Conservation (phyloP, 1,140 invertebrate genomes). For the Cepaea nemoralis region DNA sequence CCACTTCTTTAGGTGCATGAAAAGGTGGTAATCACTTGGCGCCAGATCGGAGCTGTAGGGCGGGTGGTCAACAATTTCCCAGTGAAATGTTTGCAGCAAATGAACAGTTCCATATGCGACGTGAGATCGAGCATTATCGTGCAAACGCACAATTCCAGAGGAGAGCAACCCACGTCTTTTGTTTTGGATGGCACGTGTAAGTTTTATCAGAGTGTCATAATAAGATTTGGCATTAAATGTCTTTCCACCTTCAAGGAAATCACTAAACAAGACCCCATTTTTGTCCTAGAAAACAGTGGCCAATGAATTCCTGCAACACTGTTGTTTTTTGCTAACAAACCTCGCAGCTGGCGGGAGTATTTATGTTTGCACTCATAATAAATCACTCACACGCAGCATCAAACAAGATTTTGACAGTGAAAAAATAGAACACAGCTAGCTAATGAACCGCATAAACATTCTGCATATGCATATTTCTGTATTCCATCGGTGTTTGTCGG, state of each 20-base stretch:
- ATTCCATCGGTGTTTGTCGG: too few species aligned
- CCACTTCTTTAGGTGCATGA: not conserved
- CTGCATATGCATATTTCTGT: too few species aligned
- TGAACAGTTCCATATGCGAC: not conserved
- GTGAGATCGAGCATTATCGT: not conserved
- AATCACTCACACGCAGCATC: too few species aligned
- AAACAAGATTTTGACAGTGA: too few species aligned
- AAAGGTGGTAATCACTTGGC: not conserved
- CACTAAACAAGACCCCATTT: not conserved
- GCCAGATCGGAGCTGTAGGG: not conserved
- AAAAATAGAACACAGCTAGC: too few species aligned
- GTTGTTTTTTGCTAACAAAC: too few species aligned
- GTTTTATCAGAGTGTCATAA: not conserved
- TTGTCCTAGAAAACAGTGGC: not conserved
- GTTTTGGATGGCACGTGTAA: too few species aligned
- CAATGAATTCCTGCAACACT: too few species aligned
- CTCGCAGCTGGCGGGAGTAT: too few species aligned
- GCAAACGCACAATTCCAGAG: not conserved
- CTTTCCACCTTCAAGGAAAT: not conserved
- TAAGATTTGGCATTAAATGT: not conserved
- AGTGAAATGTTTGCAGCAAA: not conserved
- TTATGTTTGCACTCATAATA: too few species aligned
- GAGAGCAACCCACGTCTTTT: not conserved
- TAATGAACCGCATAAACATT: too few species aligned
- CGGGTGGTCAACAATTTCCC: too few species aligned